Percentiles rank a stretch among this genome's conserved stretches.
Evolutionary conservation across 1,140 invertebrate species (phyloP).

Genomic region (Globodera ellingtonae): DNA sequence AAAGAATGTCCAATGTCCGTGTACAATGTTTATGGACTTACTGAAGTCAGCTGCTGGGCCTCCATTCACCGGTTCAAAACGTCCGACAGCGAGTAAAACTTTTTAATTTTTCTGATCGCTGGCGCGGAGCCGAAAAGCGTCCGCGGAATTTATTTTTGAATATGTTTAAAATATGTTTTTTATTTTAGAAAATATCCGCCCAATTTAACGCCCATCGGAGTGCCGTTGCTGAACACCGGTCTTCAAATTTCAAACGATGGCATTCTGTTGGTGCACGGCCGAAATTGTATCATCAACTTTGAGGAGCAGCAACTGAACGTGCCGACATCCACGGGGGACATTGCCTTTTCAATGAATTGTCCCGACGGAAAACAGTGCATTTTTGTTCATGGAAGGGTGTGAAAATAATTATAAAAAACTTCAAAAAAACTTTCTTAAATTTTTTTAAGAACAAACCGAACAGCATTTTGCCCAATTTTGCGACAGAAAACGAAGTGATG

Average conservation of each 20-base stretch:
- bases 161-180: background rate
- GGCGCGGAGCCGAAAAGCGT: too few relatives aligned
- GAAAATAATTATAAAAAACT: background rate
- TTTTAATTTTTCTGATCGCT: too few relatives aligned
- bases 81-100: background rate
- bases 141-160: too few relatives aligned
- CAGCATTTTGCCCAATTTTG: constrained; percentile 28
- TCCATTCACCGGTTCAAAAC: constrained; percentile 12
- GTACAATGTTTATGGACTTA: constrained; percentile 32
- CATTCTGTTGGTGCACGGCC: constrained; percentile 13
- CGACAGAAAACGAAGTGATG: constrained; percentile 17
- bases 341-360: background rate
- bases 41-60: constrained; percentile 32
- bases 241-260: constrained; percentile 3
- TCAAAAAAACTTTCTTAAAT: background rate
- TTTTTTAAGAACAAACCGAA: constrained; percentile 28
- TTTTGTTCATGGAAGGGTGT: constrained; percentile 19
- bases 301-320: background rate
- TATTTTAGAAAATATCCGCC: constrained; percentile 20
- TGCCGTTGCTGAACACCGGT: background rate
- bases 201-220: background rate
- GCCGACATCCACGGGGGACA: constrained; percentile 20
- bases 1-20: constrained; percentile 11
- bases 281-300: constrained; percentile 16
- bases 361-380: background rate